Conservation (phyloP, 2,797 vertebrate genomes). For the Cryptoblepharus egeriae region DNA sequence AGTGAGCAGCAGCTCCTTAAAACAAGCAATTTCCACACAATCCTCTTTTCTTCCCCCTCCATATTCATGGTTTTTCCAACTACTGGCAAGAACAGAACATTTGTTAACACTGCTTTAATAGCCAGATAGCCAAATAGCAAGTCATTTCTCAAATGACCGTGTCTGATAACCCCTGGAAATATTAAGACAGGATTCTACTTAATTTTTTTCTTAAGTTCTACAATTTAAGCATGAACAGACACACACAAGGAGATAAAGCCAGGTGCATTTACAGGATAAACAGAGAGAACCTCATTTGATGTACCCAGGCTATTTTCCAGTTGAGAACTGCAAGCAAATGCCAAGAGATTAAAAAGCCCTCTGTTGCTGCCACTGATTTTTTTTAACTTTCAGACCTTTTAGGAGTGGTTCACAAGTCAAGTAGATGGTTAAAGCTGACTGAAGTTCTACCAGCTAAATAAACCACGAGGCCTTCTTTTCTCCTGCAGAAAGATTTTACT, state of each 20-base stretch:
- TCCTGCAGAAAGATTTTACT: not conserved
- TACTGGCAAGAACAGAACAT: not conserved
- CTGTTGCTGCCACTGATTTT: not conserved
- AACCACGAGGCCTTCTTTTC: not conserved
- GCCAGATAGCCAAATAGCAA: not conserved
- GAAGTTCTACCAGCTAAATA: not conserved
- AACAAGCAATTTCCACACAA: not conserved
- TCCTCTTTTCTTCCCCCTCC: accelerated
- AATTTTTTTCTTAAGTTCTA: conserved; percentile 2
- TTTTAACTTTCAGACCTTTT: conserved; percentile 11
- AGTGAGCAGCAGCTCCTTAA: conserved; percentile 14
- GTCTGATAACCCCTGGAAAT: not conserved
- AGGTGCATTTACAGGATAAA: conserved; percentile 14
- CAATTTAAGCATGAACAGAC: not conserved
- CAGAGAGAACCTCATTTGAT: conserved; percentile 1
- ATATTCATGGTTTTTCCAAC: not conserved
- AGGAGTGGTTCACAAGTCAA: conserved; percentile 35
- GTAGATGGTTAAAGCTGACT: conserved; percentile 11
- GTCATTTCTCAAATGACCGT: not conserved
- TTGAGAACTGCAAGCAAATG: conserved; percentile 4
- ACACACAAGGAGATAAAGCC: too few relatives aligned
- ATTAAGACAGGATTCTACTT: not conserved
- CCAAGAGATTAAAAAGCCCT: not conserved
- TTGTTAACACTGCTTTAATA: not conserved
- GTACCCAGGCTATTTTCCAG: not conserved